A percentile compares a stretch with the other conserved stretches of the same genome.
Evolutionary conservation across 2,888 invertebrate species (phyloP).

Genomic region (Euphydryas editha): DNA sequence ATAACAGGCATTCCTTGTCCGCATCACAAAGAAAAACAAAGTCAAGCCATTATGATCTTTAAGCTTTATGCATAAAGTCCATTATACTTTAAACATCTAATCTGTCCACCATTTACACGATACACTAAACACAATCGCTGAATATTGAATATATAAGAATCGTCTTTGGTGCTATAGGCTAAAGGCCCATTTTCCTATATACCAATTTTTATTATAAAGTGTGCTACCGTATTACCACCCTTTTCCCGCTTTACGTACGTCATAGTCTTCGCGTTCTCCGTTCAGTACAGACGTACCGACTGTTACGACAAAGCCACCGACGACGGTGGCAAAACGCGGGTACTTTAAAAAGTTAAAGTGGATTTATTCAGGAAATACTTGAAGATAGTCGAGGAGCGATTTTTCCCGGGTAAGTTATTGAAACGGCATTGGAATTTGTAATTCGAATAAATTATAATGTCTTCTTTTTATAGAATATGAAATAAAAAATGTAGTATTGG

Average conservation of each 20-base stretch:
- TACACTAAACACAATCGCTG: neutral
- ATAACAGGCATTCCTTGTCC: conserved; percentile 4
- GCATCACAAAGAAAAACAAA: conserved; percentile 12
- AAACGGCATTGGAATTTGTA: conserved; percentile 5
- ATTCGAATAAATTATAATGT: neutral
- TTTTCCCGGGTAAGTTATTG: conserved; percentile 49
- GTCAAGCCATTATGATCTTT: conserved; percentile 1
- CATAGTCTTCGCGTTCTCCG: conserved; percentile 35
- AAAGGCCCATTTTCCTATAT: neutral
- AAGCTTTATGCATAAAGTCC: neutral
- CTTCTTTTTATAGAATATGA: conserved; percentile 33
- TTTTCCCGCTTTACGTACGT: conserved; percentile 34
- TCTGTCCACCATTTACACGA: conserved; percentile 5
- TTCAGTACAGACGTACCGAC: conserved; percentile 15
- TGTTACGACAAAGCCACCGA: conserved; percentile 34
- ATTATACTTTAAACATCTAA: neutral
- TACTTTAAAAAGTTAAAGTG: conserved; percentile 49
- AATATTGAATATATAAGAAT: neutral
- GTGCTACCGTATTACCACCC: conserved; percentile 24
- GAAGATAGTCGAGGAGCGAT: conserved; percentile 48
- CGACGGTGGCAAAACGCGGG: conserved; percentile 42
- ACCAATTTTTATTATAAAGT: neutral
- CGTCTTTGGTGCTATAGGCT: neutral
- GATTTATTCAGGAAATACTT: conserved; percentile 51
- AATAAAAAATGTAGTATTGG: conserved; percentile 10